These are phyloP conservation scores for Pandemis cinnamomeana DNA, from an alignment of 2,888 invertebrate species.

Conservation along the genomic window DNA sequence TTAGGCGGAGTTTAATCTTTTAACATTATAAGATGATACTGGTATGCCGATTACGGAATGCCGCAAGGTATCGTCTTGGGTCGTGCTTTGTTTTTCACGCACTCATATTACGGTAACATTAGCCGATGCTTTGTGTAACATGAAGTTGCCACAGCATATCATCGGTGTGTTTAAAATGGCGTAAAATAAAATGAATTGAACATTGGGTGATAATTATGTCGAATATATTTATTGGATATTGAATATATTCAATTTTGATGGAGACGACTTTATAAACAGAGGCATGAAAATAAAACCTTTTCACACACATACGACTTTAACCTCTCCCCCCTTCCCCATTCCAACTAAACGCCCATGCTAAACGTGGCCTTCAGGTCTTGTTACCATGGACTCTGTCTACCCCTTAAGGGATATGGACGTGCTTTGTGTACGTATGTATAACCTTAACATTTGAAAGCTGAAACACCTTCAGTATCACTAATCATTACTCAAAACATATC, in stretches of 20 bases:
- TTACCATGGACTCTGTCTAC: background rate
- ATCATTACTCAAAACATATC: conserved; percentile 32
- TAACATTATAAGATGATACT: conserved; percentile 33
- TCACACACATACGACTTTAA: no score
- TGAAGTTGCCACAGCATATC: background rate
- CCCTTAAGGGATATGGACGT: no score
- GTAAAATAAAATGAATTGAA: background rate
- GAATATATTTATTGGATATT: no score
- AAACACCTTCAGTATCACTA: conserved; percentile 15
- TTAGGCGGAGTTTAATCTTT: conserved; percentile 37
- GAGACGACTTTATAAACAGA: no score
- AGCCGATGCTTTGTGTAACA: background rate
- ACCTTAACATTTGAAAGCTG: background rate
- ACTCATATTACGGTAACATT: background rate
- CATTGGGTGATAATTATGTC: background rate
- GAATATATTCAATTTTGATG: no score
- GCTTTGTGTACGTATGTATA: background rate
- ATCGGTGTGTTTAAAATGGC: background rate
- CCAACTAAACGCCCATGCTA: no score
- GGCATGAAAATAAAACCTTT: no score
- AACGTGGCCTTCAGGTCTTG: no score
- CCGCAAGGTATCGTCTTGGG: conserved; percentile 18
- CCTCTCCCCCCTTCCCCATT: no score
- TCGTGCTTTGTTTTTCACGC: background rate
- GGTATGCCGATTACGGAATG: conserved; percentile 26